Base-by-base conservation (phyloP, 2,797 vertebrate species). In the Lithobates pipiens region DNA sequence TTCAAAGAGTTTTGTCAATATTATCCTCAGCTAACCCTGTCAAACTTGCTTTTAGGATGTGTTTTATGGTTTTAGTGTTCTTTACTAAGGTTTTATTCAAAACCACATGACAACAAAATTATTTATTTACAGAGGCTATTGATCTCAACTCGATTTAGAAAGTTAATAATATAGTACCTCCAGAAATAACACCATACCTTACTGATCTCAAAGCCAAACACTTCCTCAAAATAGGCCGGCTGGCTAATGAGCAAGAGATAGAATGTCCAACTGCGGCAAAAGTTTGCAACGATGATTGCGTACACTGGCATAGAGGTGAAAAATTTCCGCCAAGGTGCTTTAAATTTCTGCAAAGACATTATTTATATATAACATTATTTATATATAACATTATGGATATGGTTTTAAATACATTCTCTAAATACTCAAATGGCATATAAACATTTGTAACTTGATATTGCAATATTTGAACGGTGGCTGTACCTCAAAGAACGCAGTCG, bases 231-330 rank as follows among this genome's bases (percentile, higher is more conserved):
- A 91, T 98, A 98, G 9, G 97, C 97, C 0, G 97, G 97, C 89
- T 98, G 97, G 88, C 96, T 97, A 91, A 98, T 98, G 68, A 98
- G 96, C 18, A 98, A 95, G 91, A 98, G 88, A 89, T 98, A 98
- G 93, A 98, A 98, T 0, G 97, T 98, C 97, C 97, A 98, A 86
- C 97, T 98, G 76, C 97, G 93, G 93, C 97, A 98, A 91, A 98
- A 98, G 89, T 98, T 98, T 8, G 97, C 97, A 83, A 98, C 97
- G 0, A 98, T 97, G 89, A 98, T 98, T 90, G 97, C 97, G 0
- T 97, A 98, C 3, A 98, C 97, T 0, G 97, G 97, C 97, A 98
- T 97, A 75, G 97, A 98, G 0, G 97, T 97, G 89, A 98, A 98
- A 90, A 98, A 98, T 61, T 94, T 91, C 34, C 92, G 92, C 97